Evolutionary conservation across 2,888 invertebrate species (phyloP), one percentile per base, ranked within the genome.

Genomic region (Amblyjoppa fuscipennis): DNA sequence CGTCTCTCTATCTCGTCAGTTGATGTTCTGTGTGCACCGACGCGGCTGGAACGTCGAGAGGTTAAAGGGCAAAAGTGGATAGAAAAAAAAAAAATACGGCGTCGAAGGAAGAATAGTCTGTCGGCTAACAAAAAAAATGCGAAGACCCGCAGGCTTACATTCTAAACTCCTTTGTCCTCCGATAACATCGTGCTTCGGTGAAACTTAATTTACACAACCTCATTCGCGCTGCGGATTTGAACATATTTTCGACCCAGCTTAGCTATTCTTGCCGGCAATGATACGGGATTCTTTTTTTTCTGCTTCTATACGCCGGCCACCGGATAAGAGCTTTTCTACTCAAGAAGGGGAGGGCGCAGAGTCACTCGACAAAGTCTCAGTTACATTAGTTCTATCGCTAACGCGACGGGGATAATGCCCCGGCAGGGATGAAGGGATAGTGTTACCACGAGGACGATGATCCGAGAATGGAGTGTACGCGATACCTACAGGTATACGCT

Each of bases 361-460:
- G 56, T 51, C 38, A 71, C 66, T 66, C 41, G 41, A 45, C 64
- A 71, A 73, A 68, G 71, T 77, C 66, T 82, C 77, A 64, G 66
- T 77, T 82, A 82, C 82, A 82, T 77, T 34, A 73, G 66, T 45
- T 20, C 66, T 73, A 71, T 66, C 49, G 66, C 77, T 56, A 53
- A 68, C 69, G 66, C 64, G 61, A 56, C 59, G 71, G n/a, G 70
- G 82, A 71, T 77, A 77, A 66, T 77, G 82, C 64, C 70, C 28
- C 45, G 66, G 59, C 56, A 73, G 20, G 75, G 61, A 51, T 75
- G 61, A 16, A 5, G 66, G 73, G 76, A 70, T 45, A 31, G 45
- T 64, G 59, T 73, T 78, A 69, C 69, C 70, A 20, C 74, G 82
- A 76, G 81, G 56, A 79, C 74, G 75, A 79, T 82, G 85, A 85